A percentile compares a stretch with the other conserved stretches of the same genome.
phyloP scores from a whole-genome alignment of 2,113 vertebrate genomes.

The Epinephelus moara region DNA sequence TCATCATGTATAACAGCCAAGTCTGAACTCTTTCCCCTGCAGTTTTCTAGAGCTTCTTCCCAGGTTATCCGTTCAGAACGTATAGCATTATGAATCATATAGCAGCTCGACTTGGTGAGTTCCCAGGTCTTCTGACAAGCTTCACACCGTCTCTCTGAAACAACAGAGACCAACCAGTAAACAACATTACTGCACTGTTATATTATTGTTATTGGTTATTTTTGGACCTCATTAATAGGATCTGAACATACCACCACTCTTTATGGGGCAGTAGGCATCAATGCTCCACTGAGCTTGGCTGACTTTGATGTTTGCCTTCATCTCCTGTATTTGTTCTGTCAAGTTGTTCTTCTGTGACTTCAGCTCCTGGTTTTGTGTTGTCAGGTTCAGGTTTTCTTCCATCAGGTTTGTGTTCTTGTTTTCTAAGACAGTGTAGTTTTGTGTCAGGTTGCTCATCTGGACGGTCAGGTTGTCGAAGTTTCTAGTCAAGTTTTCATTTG shows the following conservation, averaged over 20 bases:
- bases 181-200: background rate
- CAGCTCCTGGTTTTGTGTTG: background rate
- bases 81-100: background rate
- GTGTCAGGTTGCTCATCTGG: background rate
- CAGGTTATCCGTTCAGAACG: too few species aligned
- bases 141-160: background rate
- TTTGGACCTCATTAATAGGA: background rate
- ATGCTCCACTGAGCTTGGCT: conserved; percentile 40
- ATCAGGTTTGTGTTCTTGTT: background rate
- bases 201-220: background rate
- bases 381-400: background rate
- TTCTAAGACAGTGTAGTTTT: background rate
- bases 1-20: background rate
- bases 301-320: background rate
- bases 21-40: conserved; percentile 6
- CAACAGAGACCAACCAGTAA: background rate
- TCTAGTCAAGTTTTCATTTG: rapidly evolving
- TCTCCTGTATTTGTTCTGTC: background rate
- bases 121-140: background rate
- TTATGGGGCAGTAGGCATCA: conserved; percentile 37
- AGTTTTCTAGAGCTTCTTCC: background rate
- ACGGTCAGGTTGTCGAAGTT: rapidly evolving
- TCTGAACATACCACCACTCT: background rate
- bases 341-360: background rate
- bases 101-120: rapidly evolving